Base-by-base conservation (phyloP, 2,888 invertebrate species). In the Busseola fusca region DNA sequence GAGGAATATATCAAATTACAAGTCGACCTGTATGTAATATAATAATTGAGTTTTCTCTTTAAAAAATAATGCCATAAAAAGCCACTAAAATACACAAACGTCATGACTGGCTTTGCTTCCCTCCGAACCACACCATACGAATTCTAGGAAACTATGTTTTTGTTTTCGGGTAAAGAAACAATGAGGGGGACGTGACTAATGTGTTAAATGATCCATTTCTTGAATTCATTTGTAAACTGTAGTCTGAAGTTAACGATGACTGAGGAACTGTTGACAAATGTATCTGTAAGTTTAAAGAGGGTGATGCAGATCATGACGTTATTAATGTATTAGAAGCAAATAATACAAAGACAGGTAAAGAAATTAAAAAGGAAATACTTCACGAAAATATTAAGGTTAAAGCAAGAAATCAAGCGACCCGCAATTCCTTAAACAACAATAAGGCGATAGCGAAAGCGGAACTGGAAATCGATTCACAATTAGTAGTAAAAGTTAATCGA, bases 401-500 rank as follows among this genome's bases (percentile, higher is more conserved):
- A 73, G 69, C 63, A 80, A 76, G 60, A 75, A 80, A 80, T 70
- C 50, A 75, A 77, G 42, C 65, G 60, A 76, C 62, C 58, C 67
- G 67, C 59, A 77, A 81, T 73, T 69, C 74, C 73, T 79, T 78
- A 64, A 73, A 77, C 42, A 75, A 79, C 74, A 83, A 78, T 83
- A 81, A 79, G 64, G 68, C 67, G 77, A 85, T 74, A 87, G 89
- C 84, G 91, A 91, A 91, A 91, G 91, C 88, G 86, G 82, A 86
- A 88, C 84, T 72, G 74, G 56, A 81, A 86, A 86, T 87, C 82
- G 81, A 89, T 87, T 87, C 69, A 74, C 84, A 85, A 89, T 86
- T 87, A 87, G 81, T 78, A 87, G 88, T 87, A 88, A 88, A 86
- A 89, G 86, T 84, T 88, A 87, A 88, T 86, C 87, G 85, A 89